Evolutionary conservation across 2,888 invertebrate genomes (phyloP), one percentile per base, ranked within the genome.

Genomic region (Phymatocera aterrima): DNA sequence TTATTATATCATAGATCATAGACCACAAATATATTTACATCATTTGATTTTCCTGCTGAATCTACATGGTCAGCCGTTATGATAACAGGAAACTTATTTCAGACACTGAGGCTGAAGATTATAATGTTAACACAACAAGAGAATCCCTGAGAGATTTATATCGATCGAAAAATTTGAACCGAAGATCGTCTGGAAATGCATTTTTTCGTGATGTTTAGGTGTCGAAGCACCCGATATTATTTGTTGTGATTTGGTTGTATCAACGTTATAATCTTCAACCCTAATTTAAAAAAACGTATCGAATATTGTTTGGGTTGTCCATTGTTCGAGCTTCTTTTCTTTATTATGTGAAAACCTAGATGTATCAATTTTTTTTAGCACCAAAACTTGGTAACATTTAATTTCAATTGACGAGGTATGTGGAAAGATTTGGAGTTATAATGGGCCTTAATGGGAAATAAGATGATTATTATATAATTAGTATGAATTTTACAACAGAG

Each of bases 1-100:
- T 10, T 21, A 68, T 24, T 43, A 68, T 68, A 68, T 68, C 24
- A 68, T 43, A 68, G 68, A 43, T 68, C 28, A 21, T 68, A 68
- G 43, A 43, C 43, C 21, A n/a, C n/a, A 46, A 68, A 68, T 68
- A 34, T 68, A 68, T 68, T 68, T 68, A 68, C 68, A 68, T 68
- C 43, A 68, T 68, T 68, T 43, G 18, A 34, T 64, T 37, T 37
- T 31, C 15, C 12, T 24, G 21, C 15, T 57, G 1, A 21, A 64
- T 18, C 64, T 37, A 64, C 37, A 64, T 10, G 34, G 34, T 21
- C 24, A 15, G 18, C 1, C 15, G 21, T 40, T 28, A 28, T 46
- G 43, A 43, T 68, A 18, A 68, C 68, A 68, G 3, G 15, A 40
- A 24, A 68, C 24, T n/a, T n/a, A n/a, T n/a, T n/a, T n/a, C n/a